These are phyloP conservation scores for Adoxophyes honmai DNA, from an alignment of 1,140 invertebrate genomes.

Conservation along the genomic window DNA sequence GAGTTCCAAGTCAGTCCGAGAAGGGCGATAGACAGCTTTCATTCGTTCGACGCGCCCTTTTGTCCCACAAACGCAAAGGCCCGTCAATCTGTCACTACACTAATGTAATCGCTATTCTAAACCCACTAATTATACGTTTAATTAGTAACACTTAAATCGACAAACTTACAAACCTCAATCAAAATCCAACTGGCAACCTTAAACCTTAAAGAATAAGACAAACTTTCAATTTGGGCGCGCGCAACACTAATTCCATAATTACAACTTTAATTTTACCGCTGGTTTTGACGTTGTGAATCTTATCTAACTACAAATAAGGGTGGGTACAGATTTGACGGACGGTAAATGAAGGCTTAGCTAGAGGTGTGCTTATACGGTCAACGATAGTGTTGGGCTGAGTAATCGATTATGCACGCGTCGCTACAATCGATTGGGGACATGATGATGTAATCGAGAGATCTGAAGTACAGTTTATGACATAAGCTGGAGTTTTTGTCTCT, in stretches of 20 bases:
- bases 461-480: background rate
- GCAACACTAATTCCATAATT: background rate
- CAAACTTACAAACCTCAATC: background rate
- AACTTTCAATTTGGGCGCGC: background rate
- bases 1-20: too few species aligned
- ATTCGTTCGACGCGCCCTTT: background rate
- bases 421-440: constrained; percentile 13
- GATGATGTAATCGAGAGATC: constrained; percentile 15
- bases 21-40: too few species aligned
- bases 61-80: background rate
- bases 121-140: constrained; percentile 10
- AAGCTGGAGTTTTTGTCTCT: background rate
- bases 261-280: background rate
- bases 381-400: constrained; percentile 3
- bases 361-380: background rate
- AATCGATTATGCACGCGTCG: constrained; percentile 12
- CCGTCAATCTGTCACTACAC: constrained; percentile 9
- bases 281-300: background rate
- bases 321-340: background rate
- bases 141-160: constrained; percentile 5
- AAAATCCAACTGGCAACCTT: background rate
- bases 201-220: background rate
- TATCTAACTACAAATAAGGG: background rate
- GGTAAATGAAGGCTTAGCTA: background rate
- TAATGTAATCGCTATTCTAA: background rate